Conservation (phyloP, 2,797 vertebrate genomes). For the Iguana delicatissima region DNA sequence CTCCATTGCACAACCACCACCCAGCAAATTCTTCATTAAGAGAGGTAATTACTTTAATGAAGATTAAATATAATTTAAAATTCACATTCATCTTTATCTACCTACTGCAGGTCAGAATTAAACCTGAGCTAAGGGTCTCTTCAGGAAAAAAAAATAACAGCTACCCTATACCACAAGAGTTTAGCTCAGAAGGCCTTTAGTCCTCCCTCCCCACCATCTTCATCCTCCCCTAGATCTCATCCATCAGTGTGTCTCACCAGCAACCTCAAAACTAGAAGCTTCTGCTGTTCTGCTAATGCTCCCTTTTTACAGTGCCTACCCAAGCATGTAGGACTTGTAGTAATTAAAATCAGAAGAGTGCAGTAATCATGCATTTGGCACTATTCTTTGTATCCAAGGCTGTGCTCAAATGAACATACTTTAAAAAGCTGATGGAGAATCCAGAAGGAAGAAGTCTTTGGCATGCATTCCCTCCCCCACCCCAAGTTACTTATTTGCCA, state of each 20-base stretch:
- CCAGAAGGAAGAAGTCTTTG: not conserved
- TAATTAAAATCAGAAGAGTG: conserved; percentile 59
- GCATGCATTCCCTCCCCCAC: too few relatives aligned
- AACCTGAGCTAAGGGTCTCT: conserved; percentile 42
- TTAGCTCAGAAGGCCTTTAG: not conserved
- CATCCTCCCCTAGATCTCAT: conserved; percentile 19
- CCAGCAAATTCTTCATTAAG: conserved; percentile 75
- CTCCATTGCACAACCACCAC: conserved; percentile 69
- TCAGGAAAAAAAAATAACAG: not conserved
- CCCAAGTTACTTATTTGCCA: not conserved
- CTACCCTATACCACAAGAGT: not conserved
- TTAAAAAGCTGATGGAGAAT: conserved; percentile 23
- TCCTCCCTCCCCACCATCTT: conserved; percentile 32
- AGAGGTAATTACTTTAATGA: conserved; percentile 75
- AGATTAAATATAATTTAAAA: conserved; percentile 77
- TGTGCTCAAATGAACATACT: not conserved
- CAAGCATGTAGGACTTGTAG: conserved; percentile 30
- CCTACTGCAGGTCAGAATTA: conserved; percentile 67
- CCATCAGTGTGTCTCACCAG: conserved; percentile 11
- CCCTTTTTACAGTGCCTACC: conserved; percentile 28
- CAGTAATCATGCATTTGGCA: conserved; percentile 15
- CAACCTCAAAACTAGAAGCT: conserved; percentile 44
- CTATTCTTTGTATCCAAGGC: conserved; percentile 10
- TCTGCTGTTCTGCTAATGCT: conserved; percentile 43
- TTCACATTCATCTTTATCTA: conserved; percentile 74